Conservation (phyloP, 1,140 invertebrate genomes). For the Lasioglossum baleicum region DNA sequence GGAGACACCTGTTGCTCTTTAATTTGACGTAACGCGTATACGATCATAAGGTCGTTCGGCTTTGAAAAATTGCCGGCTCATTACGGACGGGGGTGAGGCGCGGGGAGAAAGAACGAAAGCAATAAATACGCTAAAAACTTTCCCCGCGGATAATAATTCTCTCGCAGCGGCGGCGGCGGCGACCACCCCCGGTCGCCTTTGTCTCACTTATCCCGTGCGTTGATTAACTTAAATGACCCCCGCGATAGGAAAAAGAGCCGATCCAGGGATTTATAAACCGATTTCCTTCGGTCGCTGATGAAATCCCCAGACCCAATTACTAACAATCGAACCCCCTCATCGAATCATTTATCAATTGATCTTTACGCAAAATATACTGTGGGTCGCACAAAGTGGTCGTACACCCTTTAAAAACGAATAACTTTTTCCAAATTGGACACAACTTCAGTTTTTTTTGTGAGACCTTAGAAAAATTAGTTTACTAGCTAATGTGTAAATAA, state of each 20-base stretch:
- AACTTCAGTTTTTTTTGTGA: no score
- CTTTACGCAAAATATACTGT: no score
- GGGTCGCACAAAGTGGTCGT: no score
- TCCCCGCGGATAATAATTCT: conserved; percentile 43
- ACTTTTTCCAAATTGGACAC: no score
- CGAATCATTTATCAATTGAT: no score
- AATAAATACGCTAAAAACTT: conserved; percentile 49
- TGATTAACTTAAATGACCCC: conserved; percentile 52
- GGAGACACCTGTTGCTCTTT: conserved; percentile 74
- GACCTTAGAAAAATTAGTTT: no score
- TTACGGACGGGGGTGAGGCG: conserved; percentile 38
- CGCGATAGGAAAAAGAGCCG: not conserved
- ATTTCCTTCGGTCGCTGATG: conserved; percentile 4
- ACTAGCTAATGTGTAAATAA: no score
- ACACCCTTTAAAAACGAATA: no score
- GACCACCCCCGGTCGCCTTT: not conserved
- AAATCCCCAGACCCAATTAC: not conserved
- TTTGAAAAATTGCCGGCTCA: conserved; percentile 64
- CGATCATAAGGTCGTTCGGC: conserved; percentile 63
- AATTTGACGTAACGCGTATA: conserved; percentile 71
- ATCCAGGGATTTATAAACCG: conserved; percentile 27
- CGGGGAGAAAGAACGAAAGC: conserved; percentile 22
- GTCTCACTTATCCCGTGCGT: conserved; percentile 8
- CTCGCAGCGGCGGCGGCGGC: no score
- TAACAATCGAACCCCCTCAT: not conserved